Evolutionary conservation across 2,113 vertebrate species (phyloP), one percentile per base, ranked within the genome.

Genomic region (Pheucticus melanocephalus): DNA sequence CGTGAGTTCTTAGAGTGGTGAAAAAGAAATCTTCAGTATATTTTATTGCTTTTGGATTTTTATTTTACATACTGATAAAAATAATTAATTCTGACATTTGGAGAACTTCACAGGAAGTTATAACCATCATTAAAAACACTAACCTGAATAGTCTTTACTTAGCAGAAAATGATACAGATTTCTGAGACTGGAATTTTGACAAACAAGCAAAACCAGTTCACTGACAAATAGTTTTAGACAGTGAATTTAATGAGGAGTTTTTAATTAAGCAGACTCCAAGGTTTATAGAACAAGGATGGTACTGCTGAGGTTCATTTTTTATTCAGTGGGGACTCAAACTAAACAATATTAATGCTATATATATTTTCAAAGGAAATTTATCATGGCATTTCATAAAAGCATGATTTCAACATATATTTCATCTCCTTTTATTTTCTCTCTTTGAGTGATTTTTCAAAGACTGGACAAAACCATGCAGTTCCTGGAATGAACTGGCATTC

Each of bases 21-120:
- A 83, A 90, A 94, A 88, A 66, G 12, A 66, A 70, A 84, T 81
- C 69, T 64, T 81, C 51, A 39, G 30, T 59, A 60, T 87, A 87
- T 82, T 35, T 51, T 86, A 86, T 82, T 90, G 57, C 33, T 83
- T 84, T 45, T 18, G 13, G 19, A 63, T 70, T 84, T 92, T 92
- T 91, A 40, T 78, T 86, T 93, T 88, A 64, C 54, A 21, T 60
- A 71, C 28, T 82, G 69, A 78, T 64, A 90, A 54, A 30, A 50
- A 1, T 90, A 92, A 94, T 81, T 78, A 94, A 81, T 84, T 88
- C 69, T 84, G 73, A 60, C 54, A 82, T 64, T 56, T 86, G 48
- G 27, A 94, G 45, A 85, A 63, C 31, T 94, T 91, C 68, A 84
- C 19, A 66, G 48, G 35, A 94, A 91, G 75, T 57, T 73, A 63